These are phyloP conservation scores for Endomychus coccineus DNA, from an alignment of 2,888 invertebrate genomes.

Conservation along the genomic window DNA sequence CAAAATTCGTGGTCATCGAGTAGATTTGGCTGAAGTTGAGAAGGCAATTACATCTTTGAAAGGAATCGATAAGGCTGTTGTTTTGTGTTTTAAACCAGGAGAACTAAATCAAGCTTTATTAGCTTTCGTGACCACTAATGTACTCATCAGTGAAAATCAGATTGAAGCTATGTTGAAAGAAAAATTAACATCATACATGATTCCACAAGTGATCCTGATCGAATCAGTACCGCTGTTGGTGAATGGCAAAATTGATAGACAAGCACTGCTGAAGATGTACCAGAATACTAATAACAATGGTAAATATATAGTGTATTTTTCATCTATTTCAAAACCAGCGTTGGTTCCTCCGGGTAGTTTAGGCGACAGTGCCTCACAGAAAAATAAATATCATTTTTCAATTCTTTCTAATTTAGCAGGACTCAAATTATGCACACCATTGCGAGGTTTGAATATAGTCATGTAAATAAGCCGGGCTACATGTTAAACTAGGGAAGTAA, in stretches of 20 bases:
- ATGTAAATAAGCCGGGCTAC: too few species aligned
- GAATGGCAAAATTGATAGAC: constrained; percentile 83
- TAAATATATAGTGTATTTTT: constrained; percentile 40
- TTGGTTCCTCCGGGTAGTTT: too few species aligned
- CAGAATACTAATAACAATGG: constrained; percentile 64
- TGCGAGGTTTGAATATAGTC: too few species aligned
- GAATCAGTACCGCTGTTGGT: constrained; percentile 72
- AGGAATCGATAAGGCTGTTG: constrained; percentile 67
- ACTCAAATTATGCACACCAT: too few species aligned
- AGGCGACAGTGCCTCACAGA: too few species aligned
- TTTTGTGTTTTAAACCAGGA: constrained; percentile 71
- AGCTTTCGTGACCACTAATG: constrained; percentile 52
- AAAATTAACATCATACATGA: constrained; percentile 67
- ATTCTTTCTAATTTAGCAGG: too few species aligned
- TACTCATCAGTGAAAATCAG: constrained; percentile 48
- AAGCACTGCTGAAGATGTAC: constrained; percentile 65
- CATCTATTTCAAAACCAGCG: too few species aligned
- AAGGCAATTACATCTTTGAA: constrained; percentile 57
- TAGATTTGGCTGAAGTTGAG: constrained; percentile 80
- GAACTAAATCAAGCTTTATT: constrained; percentile 64
- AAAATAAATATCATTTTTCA: too few species aligned
- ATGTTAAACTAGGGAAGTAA: too few species aligned
- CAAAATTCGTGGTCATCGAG: constrained; percentile 79
- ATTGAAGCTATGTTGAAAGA: constrained; percentile 59
- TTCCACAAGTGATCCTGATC: constrained; percentile 67